Conservation (phyloP, 2,888 invertebrate species). For the Zeuzera pyrina region DNA sequence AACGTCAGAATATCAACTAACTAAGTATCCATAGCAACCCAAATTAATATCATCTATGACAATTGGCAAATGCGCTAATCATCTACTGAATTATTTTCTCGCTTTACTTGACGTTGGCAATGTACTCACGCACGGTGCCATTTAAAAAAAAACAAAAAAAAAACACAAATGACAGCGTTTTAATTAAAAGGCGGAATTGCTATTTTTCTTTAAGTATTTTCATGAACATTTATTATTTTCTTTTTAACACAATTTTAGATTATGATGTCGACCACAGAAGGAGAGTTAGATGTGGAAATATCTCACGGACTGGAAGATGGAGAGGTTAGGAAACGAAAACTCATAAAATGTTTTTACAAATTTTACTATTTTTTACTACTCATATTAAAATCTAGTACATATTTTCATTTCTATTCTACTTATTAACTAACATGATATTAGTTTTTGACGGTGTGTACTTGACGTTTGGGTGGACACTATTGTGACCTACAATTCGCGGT, state of each 20-base stretch:
- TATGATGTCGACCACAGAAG: slow-evolving; percentile 74
- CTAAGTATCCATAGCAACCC: too few relatives aligned
- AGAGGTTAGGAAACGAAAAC: slow-evolving; percentile 70
- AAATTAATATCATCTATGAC: too few relatives aligned
- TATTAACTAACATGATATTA: slow-evolving; percentile 2
- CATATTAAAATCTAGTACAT: neutral
- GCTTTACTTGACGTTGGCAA: too few relatives aligned
- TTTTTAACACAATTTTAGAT: slow-evolving; percentile 21
- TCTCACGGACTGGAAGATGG: slow-evolving; percentile 78
- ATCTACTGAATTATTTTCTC: too few relatives aligned
- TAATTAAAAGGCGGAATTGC: slow-evolving; percentile 37
- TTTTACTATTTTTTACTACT: neutral
- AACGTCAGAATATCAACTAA: too few relatives aligned
- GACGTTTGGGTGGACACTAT: slow-evolving; percentile 14
- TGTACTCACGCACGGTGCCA: too few relatives aligned
- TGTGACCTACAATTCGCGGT: too few relatives aligned
- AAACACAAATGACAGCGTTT: too few relatives aligned
- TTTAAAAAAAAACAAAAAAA: too few relatives aligned
- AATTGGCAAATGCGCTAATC: too few relatives aligned
- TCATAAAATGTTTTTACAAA: neutral
- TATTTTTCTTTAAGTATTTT: slow-evolving; percentile 36
- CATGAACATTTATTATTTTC: slow-evolving; percentile 35
- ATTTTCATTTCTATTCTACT: neutral
- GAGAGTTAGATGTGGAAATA: slow-evolving; percentile 71
- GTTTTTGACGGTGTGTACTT: slow-evolving; percentile 9